Conservation (phyloP, 2,797 vertebrate species). For the Moxostoma hubbsi region DNA sequence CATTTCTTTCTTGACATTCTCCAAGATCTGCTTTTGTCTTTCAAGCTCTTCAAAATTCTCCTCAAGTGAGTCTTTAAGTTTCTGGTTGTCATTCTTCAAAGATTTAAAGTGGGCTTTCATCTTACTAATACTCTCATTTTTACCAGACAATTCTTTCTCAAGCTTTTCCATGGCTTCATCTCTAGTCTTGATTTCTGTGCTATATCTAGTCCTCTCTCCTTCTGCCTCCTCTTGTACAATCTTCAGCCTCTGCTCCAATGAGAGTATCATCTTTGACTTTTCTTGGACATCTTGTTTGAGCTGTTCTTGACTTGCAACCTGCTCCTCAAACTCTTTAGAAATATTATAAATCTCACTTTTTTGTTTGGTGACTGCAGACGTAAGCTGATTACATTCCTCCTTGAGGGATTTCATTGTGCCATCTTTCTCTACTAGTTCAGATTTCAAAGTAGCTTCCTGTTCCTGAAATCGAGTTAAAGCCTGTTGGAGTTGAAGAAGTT, state of each 20-base stretch:
- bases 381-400: too few species aligned
- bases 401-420: conserved; percentile 64
- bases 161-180: conserved; percentile 73
- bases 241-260: conserved; percentile 75
- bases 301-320: conserved; percentile 64
- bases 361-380: conserved; percentile 74
- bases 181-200: conserved; percentile 68
- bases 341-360: conserved; percentile 72
- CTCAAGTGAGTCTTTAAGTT: conserved; percentile 67
- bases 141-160: conserved; percentile 73
- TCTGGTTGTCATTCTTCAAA: conserved; percentile 68
- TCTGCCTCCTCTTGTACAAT: conserved; percentile 60
- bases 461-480: conserved; percentile 72
- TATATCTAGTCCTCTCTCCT: conserved; percentile 52
- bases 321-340: conserved; percentile 46
- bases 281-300: conserved; percentile 68
- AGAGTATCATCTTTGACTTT: conserved; percentile 74
- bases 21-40: conserved; percentile 67
- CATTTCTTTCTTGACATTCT: conserved; percentile 66
- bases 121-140: conserved; percentile 72
- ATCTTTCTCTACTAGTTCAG: conserved; percentile 69
- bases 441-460: conserved; percentile 70
- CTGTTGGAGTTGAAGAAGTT: conserved; percentile 71
- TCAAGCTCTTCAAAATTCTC: conserved; percentile 64
- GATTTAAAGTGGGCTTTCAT: conserved; percentile 69